A percentile compares a stretch with the other conserved stretches of the same genome.
These are phyloP conservation scores for Promerops cafer DNA, from an alignment of 2,113 vertebrate species.

Conservation along the genomic window DNA sequence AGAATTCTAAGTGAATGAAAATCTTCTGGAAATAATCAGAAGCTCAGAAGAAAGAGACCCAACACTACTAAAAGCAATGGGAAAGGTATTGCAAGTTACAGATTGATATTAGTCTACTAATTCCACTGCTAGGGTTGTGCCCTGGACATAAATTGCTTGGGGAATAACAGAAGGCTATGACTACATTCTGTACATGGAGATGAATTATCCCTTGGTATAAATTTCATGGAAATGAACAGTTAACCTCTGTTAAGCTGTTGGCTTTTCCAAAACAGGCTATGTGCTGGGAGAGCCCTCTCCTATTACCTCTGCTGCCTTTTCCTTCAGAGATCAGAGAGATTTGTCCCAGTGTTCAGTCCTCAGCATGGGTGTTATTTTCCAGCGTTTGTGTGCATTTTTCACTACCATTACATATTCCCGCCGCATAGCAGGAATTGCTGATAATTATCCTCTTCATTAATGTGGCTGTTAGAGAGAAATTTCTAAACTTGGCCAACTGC, in stretches of 20 bases:
- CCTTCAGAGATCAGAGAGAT: background rate
- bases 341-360: background rate
- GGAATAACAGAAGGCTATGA: background rate
- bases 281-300: background rate
- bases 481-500: background rate
- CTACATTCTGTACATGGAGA: background rate
- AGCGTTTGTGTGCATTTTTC: background rate
- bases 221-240: background rate
- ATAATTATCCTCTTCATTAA: constrained; percentile 5
- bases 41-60: background rate
- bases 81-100: background rate
- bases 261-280: background rate
- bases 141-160: background rate
- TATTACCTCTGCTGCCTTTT: background rate
- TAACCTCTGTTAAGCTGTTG: background rate
- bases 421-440: background rate
- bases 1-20: background rate
- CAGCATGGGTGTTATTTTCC: background rate
- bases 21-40: background rate
- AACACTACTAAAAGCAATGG: background rate
- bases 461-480: background rate
- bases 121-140: background rate
- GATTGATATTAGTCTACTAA: background rate
- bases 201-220: background rate
- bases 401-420: background rate